These are phyloP conservation scores for Bimastos eiseni DNA, from an alignment of 2,888 invertebrate species.

Conservation along the genomic window DNA sequence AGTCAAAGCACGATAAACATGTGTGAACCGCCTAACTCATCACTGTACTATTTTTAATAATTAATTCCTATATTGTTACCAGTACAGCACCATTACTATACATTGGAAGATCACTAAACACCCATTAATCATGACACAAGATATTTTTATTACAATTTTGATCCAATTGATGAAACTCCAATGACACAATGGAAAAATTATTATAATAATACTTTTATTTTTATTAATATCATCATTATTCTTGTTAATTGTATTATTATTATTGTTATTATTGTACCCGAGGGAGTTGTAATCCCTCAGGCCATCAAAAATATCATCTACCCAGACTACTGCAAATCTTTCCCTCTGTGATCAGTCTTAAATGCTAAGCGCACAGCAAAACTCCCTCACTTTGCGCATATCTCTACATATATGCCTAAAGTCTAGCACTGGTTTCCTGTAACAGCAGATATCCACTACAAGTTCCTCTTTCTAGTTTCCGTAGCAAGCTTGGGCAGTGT, in stretches of 20 bases:
- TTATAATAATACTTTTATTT: neutral
- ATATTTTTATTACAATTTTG: neutral
- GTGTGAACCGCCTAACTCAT: neutral
- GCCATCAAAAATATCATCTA: too few species aligned
- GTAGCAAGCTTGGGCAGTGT: too few species aligned
- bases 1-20: conserved; percentile 13
- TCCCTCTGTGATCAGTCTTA: too few species aligned
- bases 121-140: neutral
- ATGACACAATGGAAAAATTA: neutral
- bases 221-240: neutral
- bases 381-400: too few species aligned
- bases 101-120: neutral
- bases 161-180: neutral
- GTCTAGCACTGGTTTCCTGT: too few species aligned
- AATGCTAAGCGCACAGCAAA: too few species aligned
- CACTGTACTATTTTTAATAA: neutral
- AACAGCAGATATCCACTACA: too few species aligned
- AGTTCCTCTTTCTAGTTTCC: too few species aligned
- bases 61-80: neutral
- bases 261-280: neutral
- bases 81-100: neutral
- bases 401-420: too few species aligned
- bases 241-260: too few species aligned
- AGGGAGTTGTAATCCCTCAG: too few species aligned
- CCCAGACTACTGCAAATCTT: too few species aligned